A percentile compares a stretch with the other conserved stretches of the same genome.
Evolutionary conservation across 1,140 invertebrate species (phyloP).

Genomic region (Lepidurus couesii): DNA sequence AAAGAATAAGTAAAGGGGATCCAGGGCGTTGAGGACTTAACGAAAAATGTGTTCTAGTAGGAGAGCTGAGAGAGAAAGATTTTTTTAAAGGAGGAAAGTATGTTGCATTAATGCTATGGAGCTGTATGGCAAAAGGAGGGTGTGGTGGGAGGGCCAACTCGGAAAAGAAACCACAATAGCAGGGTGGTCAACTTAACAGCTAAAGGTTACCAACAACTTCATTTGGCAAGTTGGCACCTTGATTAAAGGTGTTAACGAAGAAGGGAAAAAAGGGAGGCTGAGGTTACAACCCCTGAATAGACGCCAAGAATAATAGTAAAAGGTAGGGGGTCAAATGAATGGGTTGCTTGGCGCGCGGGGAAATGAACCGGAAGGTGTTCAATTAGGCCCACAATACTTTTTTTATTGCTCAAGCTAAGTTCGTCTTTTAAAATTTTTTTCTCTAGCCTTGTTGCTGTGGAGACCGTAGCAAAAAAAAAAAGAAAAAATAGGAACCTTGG

Average conservation of each 20-base stretch:
- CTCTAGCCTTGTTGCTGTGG: not conserved
- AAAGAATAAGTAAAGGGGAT: not conserved
- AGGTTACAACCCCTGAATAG: conserved; percentile 2
- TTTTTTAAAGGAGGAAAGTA: not conserved
- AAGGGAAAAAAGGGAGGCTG: not conserved
- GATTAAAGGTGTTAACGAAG: conserved; percentile 22
- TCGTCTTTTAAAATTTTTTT: not conserved
- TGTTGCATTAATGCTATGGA: not conserved
- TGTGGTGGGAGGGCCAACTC: not conserved
- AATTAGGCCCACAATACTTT: not conserved
- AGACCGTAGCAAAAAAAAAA: not conserved
- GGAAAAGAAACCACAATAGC: not conserved
- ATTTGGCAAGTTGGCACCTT: conserved; percentile 19
- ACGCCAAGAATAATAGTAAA: conserved; percentile 2
- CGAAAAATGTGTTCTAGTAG: not conserved
- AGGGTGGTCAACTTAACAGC: not conserved
- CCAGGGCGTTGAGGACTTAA: not conserved
- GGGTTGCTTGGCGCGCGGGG: not conserved
- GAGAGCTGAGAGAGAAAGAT: not conserved
- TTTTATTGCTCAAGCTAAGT: conserved; percentile 5
- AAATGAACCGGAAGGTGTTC: conserved; percentile 10
- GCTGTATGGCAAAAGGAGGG: not conserved
- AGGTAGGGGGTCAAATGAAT: conserved; percentile 18
- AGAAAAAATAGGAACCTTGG: not conserved
- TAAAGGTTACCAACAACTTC: conserved; percentile 19